These are phyloP conservation scores for Drosophila algonquin DNA, from an alignment of 2,888 invertebrate species.

Conservation along the genomic window DNA sequence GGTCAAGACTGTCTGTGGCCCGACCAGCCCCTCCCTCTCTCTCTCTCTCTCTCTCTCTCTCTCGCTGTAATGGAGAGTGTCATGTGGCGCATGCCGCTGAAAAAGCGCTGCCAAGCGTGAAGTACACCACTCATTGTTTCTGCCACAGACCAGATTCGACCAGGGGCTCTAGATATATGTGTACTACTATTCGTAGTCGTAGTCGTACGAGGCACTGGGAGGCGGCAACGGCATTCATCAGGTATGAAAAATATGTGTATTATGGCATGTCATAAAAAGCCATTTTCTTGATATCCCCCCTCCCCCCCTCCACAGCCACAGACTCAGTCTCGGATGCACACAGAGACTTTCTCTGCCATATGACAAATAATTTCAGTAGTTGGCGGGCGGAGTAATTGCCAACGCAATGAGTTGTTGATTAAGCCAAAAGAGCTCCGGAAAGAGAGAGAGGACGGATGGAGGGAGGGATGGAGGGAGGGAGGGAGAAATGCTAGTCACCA, in stretches of 20 bases:
- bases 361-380: conserved; percentile 74
- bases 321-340: neutral
- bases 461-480: conserved; percentile 16
- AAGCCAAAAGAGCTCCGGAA: conserved; percentile 56
- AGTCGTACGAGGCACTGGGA: no score
- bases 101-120: conserved; percentile 62
- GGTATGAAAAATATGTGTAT: conserved; percentile 50
- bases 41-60: conserved; percentile 4
- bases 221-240: neutral
- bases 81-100: conserved; percentile 74
- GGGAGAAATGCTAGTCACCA: conserved; percentile 59
- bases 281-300: conserved; percentile 43
- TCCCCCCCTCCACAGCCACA: conserved; percentile 4
- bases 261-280: conserved; percentile 46
- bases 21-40: conserved; percentile 11
- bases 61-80: conserved; percentile 55
- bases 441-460: conserved; percentile 21
- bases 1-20: conserved; percentile 59
- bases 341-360: conserved; percentile 72
- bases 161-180: neutral
- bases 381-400: conserved; percentile 73
- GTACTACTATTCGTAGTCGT: neutral
- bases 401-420: conserved; percentile 72
- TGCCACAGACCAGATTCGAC: conserved; percentile 6
- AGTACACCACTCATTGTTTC: conserved; percentile 66